Evolutionary conservation across 2,797 vertebrate species (phyloP).

Genomic region (Platyrinchus mystaceus): DNA sequence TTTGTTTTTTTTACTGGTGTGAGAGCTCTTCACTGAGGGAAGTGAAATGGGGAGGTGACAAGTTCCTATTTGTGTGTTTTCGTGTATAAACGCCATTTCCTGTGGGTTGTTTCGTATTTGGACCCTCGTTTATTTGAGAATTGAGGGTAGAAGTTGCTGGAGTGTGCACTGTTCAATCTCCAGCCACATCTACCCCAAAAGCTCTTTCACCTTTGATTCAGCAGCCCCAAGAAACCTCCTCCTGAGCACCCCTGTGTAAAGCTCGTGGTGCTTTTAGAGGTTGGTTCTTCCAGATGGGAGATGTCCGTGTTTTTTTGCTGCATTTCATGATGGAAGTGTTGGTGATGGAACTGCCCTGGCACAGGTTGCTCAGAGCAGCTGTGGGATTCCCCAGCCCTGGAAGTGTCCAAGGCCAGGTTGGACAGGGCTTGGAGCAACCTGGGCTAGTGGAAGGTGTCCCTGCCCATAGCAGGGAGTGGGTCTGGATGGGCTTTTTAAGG

Average conservation of each 20-base stretch:
- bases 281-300: not conserved
- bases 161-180: not conserved
- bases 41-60: not conserved
- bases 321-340: fast-evolving
- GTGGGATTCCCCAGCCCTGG: not conserved
- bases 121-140: not conserved
- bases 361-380: not conserved
- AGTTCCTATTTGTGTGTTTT: not conserved
- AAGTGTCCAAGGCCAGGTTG: fast-evolving
- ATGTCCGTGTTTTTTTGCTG: not conserved
- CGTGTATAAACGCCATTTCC: not conserved
- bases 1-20: fast-evolving
- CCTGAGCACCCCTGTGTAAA: fast-evolving
- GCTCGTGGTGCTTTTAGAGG: not conserved
- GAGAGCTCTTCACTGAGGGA: not conserved
- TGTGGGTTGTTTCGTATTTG: not conserved
- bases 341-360: not conserved
- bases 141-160: not conserved
- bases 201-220: not conserved
- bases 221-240: not conserved
- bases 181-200: not conserved
- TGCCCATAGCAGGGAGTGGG: not conserved
- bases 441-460: not conserved
- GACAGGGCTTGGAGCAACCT: not conserved
- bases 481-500: not conserved